Percentiles rank a stretch among this genome's conserved stretches.
These are phyloP conservation scores for Empidonax traillii DNA, from an alignment of 2,113 vertebrate species.

Conservation along the genomic window DNA sequence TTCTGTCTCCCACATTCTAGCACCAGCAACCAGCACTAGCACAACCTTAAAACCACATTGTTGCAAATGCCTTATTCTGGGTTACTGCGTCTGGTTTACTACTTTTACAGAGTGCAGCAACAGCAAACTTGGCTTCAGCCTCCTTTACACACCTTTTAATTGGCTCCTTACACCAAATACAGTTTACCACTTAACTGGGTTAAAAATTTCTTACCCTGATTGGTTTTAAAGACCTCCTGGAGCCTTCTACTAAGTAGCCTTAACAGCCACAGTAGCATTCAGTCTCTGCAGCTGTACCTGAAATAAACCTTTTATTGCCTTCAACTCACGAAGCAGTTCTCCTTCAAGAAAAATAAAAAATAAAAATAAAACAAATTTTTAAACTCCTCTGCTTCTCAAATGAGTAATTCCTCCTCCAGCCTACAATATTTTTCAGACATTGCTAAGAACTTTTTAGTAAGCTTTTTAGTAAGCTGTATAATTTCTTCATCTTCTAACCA, in stretches of 20 bases:
- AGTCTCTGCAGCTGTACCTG: not conserved
- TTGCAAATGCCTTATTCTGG: not conserved
- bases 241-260: not conserved
- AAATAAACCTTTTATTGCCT: not conserved
- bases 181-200: not conserved
- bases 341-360: not conserved
- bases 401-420: not conserved
- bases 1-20: not conserved
- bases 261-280: not conserved
- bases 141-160: not conserved
- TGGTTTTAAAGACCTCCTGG: not conserved
- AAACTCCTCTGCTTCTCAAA: not conserved
- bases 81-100: not conserved
- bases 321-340: not conserved
- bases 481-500: not conserved
- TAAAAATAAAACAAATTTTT: not conserved
- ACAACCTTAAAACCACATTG: not conserved
- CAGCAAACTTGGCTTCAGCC: not conserved
- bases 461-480: not conserved
- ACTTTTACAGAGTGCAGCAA: not conserved
- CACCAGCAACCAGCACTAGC: not conserved
- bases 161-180: not conserved
- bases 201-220: not conserved
- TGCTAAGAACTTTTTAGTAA: not conserved
- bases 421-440: not conserved